Evolutionary conservation across 2,888 invertebrate genomes (phyloP), one percentile per base, ranked within the genome.

Genomic region (Sinopyrophorus schimmeli): DNA sequence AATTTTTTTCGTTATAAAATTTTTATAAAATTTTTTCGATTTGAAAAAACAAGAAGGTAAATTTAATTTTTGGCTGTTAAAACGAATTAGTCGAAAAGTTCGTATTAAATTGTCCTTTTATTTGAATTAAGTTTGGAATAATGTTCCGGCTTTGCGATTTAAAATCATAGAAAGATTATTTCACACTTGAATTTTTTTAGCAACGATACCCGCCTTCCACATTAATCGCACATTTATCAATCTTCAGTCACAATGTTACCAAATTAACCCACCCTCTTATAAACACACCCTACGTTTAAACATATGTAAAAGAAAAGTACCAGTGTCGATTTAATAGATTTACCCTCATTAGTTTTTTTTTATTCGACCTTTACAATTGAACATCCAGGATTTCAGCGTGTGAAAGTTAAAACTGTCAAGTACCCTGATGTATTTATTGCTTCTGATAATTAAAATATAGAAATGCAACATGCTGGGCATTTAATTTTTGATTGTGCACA

Each of bases 391-490:
- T 61, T 62, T 60, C 65, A 71, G 67, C 71, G 71, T 71, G 71
- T 71, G 71, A 71, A 71, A 62, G 65, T 60, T 54, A 51, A 58
- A 58, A 64, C 64, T 63, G 61, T 63, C 66, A 60, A 66, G 64
- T 62, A 62, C 63, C 62, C 62, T 60, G 67, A 68, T 64, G 64
- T 62, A 67, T 68, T 66, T 68, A 69, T 69, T 65, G 67, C 65
- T 58, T 60, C 57, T 62, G 69, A 71, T 70, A 71, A 71, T 71
- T 71, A 70, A 70, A 70, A 69, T 69, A 69, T 69, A 66, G 63
- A 66, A 63, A 23, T 32, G 27, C 23, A 66, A 61, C 57, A 47
- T 53, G 56, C 54, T 17, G 42, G 32, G 21, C 37, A 32, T 53
- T 47, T 40, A 48, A 42, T 43, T 47, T 53, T 44, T 39, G 28